phyloP scores from a whole-genome alignment of 2,797 vertebrate genomes.

The Rhyacichthys aspro region DNA sequence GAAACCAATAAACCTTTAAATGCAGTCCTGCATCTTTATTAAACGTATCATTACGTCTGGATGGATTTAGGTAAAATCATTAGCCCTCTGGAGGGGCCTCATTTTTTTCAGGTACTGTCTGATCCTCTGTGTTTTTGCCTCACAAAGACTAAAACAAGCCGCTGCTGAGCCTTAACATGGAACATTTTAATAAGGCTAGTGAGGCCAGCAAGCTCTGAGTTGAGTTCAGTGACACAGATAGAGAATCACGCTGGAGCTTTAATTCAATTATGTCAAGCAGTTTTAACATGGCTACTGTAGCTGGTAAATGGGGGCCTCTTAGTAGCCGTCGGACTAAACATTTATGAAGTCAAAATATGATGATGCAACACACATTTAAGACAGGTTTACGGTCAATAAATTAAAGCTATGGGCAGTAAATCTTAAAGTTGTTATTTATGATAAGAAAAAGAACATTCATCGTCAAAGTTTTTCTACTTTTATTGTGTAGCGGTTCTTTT shows the following conservation, averaged over 20 bases:
- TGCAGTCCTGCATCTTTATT: neutral
- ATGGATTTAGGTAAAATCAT: neutral
- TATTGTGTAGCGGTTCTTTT: too few relatives aligned
- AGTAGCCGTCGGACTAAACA: neutral
- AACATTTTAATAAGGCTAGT: slow-evolving; percentile 46
- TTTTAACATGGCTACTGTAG: slow-evolving; percentile 15
- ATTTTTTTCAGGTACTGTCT: neutral
- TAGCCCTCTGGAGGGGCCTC: neutral
- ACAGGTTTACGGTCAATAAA: too few relatives aligned
- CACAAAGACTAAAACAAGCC: slow-evolving; percentile 12
- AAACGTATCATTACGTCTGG: neutral
- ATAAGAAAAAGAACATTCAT: too few relatives aligned
- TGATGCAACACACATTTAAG: too few relatives aligned
- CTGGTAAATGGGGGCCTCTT: neutral
- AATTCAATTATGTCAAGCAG: slow-evolving; percentile 36
- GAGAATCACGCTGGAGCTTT: slow-evolving; percentile 30
- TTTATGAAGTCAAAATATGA: neutral
- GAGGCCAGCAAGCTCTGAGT: slow-evolving; percentile 6
- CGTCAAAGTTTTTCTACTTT: too few relatives aligned
- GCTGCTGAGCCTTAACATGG: slow-evolving; percentile 6
- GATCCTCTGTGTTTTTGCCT: neutral
- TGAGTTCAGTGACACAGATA: slow-evolving; percentile 18
- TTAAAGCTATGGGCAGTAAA: too few relatives aligned
- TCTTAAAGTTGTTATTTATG: too few relatives aligned
- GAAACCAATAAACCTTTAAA: slow-evolving; percentile 9